Evolutionary conservation across 2,888 invertebrate genomes (phyloP).

Genomic region (Meteorus cinctellus): DNA sequence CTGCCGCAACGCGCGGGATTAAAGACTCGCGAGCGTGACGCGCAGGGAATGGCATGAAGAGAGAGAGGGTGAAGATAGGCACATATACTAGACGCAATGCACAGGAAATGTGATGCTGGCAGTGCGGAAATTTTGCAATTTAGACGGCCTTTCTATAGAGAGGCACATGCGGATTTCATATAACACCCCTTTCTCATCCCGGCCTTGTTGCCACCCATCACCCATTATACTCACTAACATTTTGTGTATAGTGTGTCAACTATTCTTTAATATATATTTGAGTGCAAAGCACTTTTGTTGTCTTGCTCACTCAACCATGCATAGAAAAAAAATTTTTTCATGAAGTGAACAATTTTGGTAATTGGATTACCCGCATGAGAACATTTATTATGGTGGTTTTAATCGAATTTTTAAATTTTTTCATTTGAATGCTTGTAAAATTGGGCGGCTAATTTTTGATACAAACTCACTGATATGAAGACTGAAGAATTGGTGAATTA

Average conservation of each 20-base stretch:
- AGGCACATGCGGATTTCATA: slow-evolving; percentile 38
- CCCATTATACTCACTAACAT: slow-evolving; percentile 9
- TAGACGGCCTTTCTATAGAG: slow-evolving; percentile 37
- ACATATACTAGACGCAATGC: background rate
- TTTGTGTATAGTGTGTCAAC: slow-evolving; percentile 22
- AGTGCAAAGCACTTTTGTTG: slow-evolving; percentile 13
- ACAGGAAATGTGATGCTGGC: slow-evolving; percentile 45
- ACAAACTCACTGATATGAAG: no score
- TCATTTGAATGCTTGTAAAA: no score
- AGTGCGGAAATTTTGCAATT: slow-evolving; percentile 45
- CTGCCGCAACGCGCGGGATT: slow-evolving; percentile 27
- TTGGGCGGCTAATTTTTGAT: no score
- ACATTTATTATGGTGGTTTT: background rate
- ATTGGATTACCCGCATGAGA: background rate
- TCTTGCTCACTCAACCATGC: background rate
- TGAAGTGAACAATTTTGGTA: background rate
- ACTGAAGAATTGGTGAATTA: no score
- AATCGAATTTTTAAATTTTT: background rate
- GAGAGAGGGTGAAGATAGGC: slow-evolving; percentile 1
- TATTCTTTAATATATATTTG: slow-evolving; percentile 19
- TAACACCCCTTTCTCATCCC: slow-evolving; percentile 28
- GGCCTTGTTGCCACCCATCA: background rate
- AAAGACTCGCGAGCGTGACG: slow-evolving; percentile 26
- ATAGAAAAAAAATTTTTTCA: background rate
- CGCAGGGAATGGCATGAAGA: slow-evolving; percentile 8